These are phyloP conservation scores for Hozukius guyotensis DNA, from an alignment of 2,797 vertebrate genomes.

Conservation along the genomic window DNA sequence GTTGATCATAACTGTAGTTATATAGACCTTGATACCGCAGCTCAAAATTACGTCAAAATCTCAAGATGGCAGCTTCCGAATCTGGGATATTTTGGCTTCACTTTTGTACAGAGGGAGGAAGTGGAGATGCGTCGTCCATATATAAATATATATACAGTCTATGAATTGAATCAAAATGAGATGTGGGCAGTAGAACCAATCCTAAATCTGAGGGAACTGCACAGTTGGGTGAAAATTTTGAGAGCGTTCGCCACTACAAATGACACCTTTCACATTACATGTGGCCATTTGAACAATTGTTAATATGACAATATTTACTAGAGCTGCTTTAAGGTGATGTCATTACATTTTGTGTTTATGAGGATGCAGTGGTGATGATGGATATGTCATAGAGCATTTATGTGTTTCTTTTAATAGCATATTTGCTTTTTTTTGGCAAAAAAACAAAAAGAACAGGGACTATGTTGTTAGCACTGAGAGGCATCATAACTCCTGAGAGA, in stretches of 20 bases:
- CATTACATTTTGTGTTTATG: not conserved
- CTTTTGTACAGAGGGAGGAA: too few relatives aligned
- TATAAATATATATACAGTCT: too few relatives aligned
- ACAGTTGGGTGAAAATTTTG: not conserved
- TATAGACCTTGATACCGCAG: too few relatives aligned
- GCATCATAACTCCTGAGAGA: conserved; percentile 6
- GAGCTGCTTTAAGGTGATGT: not conserved
- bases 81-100: too few relatives aligned
- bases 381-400: not conserved
- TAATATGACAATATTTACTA: not conserved
- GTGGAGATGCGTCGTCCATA: too few relatives aligned
- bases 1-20: too few relatives aligned
- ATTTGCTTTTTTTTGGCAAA: not conserved
- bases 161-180: not conserved
- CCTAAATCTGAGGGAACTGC: not conserved
- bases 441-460: not conserved
- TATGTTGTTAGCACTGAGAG: not conserved
- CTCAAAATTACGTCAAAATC: too few relatives aligned
- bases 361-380: not conserved
- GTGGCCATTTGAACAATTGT: not conserved
- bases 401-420: not conserved
- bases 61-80: too few relatives aligned
- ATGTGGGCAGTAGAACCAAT: not conserved
- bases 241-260: not conserved
- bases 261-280: not conserved